phyloP scores from a whole-genome alignment of 35 echinoderm and acorn worm genomes.

The Amphiura filiformis region DNA sequence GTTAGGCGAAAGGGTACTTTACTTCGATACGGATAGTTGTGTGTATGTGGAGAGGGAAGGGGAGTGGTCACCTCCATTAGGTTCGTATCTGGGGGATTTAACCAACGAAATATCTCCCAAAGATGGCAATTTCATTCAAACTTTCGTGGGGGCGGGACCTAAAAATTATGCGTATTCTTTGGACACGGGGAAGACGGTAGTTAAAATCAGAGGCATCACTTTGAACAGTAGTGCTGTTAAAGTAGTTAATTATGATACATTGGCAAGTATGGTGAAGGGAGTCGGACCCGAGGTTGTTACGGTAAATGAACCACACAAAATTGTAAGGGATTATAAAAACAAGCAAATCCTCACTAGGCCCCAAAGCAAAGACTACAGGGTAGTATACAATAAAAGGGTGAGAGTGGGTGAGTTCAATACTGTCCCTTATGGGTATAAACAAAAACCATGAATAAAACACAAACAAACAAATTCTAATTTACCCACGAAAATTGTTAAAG shows the following conservation, averaged over 20 bases:
- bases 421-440: constrained; percentile 34
- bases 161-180: constrained; percentile 58
- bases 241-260: constrained; percentile 49
- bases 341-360: constrained; percentile 24
- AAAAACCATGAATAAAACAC: neutral
- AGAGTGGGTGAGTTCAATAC: constrained; percentile 12
- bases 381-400: constrained; percentile 44
- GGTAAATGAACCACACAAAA: constrained; percentile 18
- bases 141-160: constrained; percentile 35
- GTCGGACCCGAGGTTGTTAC: neutral
- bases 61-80: constrained; percentile 18
- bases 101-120: constrained; percentile 50
- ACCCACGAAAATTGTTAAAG: too few species aligned
- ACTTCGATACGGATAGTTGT: constrained; percentile 73
- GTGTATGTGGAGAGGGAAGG: constrained; percentile 42
- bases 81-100: constrained; percentile 52
- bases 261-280: constrained; percentile 10
- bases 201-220: constrained; percentile 46
- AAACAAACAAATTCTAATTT: too few species aligned
- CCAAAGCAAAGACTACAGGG: constrained; percentile 43
- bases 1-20: constrained; percentile 37
- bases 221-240: constrained; percentile 30
- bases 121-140: constrained; percentile 25
- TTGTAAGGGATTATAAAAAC: constrained; percentile 7
- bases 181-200: constrained; percentile 30